Percentiles rank a stretch among this genome's conserved stretches.
These are phyloP conservation scores for Caenorhabditis sp. DNA, from an alignment of 2,888 invertebrate genomes.

Conservation along the genomic window DNA sequence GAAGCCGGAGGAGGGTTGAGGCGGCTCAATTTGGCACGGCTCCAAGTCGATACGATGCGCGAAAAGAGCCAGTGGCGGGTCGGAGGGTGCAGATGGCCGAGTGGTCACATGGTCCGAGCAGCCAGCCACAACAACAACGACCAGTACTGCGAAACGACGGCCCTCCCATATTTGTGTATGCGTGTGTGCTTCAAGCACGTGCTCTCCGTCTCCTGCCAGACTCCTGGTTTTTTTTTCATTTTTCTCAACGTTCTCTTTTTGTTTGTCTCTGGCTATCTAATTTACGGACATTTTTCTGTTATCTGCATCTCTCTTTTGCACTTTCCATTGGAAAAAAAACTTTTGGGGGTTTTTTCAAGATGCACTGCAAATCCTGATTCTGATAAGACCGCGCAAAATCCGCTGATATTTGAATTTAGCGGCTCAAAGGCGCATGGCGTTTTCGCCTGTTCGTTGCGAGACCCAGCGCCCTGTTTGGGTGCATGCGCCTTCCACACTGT, in stretches of 20 bases:
- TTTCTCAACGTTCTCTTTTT: background rate
- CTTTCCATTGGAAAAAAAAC: too few relatives aligned
- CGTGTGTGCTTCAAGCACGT: constrained; percentile 14
- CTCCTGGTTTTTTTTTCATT: background rate
- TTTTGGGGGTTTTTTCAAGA: too few relatives aligned
- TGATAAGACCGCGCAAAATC: background rate
- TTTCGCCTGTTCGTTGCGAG: background rate
- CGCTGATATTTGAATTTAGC: background rate
- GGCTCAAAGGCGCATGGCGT: background rate
- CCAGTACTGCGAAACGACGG: constrained; percentile 24
- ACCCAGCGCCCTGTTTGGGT: background rate
- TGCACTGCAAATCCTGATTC: constrained; percentile 5
- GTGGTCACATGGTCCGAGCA: constrained; percentile 56
- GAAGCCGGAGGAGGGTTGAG: background rate
- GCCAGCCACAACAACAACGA: constrained; percentile 54
- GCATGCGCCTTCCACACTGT: constrained; percentile 8
- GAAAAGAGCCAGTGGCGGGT: constrained; percentile 36
- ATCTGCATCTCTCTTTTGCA: background rate
- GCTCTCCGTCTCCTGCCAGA: constrained; percentile 21
- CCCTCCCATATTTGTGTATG: constrained; percentile 42
- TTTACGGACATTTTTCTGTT: background rate
- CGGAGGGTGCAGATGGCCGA: constrained; percentile 56
- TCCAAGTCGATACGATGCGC: constrained; percentile 61
- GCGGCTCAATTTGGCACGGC: constrained; percentile 60
- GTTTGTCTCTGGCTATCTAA: constrained; percentile 17